A percentile compares a stretch with the other conserved stretches of the same genome.
Conservation (phyloP, 2,797 vertebrate genomes). For the Micromesistius poutassou region DNA sequence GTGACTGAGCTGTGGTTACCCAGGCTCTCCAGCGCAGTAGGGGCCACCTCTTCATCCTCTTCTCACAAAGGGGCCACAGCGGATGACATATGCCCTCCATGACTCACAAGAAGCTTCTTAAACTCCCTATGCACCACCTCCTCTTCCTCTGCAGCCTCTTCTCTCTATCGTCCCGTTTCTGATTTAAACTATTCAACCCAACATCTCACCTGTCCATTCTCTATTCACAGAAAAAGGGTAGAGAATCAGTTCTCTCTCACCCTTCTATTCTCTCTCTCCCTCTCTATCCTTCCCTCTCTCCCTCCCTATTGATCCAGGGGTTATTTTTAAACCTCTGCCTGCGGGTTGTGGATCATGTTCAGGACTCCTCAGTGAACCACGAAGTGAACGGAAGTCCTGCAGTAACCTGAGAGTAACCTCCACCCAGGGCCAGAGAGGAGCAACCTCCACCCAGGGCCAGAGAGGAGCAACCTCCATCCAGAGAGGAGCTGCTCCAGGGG, state of each 20-base stretch:
- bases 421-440: no score
- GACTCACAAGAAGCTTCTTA: constrained; percentile 27
- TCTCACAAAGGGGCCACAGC: constrained; percentile 52
- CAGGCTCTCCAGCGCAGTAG: constrained; percentile 62
- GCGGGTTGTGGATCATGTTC: constrained; percentile 69
- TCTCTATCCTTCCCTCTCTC: constrained; percentile 24
- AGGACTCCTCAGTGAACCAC: constrained; percentile 59
- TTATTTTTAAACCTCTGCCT: constrained; percentile 70
- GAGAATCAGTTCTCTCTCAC: constrained; percentile 3
- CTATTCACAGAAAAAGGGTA: background rate
- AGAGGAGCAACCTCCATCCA: background rate
- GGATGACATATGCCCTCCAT: constrained; percentile 59
- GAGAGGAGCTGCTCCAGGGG: no score
- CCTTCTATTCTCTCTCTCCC: constrained; percentile 28
- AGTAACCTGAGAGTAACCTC: constrained; percentile 54
- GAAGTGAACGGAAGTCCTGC: constrained; percentile 56
- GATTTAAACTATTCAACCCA: background rate
- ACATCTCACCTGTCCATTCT: background rate
- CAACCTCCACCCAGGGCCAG: background rate
- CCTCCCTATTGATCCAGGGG: background rate
- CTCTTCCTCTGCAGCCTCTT: background rate
- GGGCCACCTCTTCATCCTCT: constrained; percentile 38
- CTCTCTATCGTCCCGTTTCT: background rate
- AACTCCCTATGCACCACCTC: background rate
- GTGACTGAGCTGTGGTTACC: constrained; percentile 47